Evolutionary conservation across 1,140 invertebrate species (phyloP).

Genomic region (Trichonephila clavata): DNA sequence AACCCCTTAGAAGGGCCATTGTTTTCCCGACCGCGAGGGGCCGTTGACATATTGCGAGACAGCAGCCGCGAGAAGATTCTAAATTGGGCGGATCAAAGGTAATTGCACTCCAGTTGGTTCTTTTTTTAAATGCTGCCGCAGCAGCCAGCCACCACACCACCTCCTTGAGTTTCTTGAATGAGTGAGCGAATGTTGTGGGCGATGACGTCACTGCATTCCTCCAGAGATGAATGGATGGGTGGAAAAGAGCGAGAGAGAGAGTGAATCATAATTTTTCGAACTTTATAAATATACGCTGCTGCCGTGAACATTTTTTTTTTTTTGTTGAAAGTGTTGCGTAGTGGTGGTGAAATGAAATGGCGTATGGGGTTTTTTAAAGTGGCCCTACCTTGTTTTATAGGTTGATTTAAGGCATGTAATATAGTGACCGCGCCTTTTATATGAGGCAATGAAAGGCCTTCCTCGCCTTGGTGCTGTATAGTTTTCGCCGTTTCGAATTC

Average conservation of each 20-base stretch:
- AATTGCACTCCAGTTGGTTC: constrained; percentile 45
- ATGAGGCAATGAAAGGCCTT: no score
- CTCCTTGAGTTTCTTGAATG: constrained; percentile 26
- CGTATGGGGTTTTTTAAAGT: background rate
- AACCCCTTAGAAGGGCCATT: background rate
- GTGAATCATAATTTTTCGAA: constrained; percentile 34
- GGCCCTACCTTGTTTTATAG: no score
- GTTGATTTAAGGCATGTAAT: no score
- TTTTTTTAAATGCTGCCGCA: background rate
- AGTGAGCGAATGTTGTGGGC: background rate
- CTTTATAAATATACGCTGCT: background rate
- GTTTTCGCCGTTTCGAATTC: no score
- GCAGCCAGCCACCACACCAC: background rate
- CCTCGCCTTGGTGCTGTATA: no score
- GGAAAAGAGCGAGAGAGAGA: background rate
- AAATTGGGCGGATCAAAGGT: constrained; percentile 42
- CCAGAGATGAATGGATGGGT: constrained; percentile 37
- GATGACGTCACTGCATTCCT: constrained; percentile 60
- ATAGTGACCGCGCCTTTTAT: no score
- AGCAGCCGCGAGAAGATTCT: background rate
- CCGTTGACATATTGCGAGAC: constrained; percentile 62
- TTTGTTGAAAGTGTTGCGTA: background rate
- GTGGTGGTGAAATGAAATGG: background rate
- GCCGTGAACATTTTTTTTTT: background rate
- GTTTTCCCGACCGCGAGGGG: constrained; percentile 21